Percentiles rank a stretch among this genome's conserved stretches.
Evolutionary conservation across 92 coral and sea anemone genomes (phyloP).

Genomic region (Porites rus): DNA sequence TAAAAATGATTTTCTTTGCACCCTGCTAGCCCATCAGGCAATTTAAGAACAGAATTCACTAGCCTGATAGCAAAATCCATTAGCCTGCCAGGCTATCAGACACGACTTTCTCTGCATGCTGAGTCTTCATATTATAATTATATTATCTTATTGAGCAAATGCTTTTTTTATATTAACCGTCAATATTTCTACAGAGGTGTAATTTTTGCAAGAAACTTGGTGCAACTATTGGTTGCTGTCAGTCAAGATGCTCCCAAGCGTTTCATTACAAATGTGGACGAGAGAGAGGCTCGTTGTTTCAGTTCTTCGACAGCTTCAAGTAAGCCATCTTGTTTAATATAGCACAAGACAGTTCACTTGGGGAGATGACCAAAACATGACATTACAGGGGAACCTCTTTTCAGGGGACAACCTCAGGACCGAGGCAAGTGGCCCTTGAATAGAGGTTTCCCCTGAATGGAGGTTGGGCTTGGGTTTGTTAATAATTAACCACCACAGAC

Average conservation of each 20-base stretch:
- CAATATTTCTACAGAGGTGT: conserved; percentile 61
- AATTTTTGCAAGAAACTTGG: conserved; percentile 67
- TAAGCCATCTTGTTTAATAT: conserved; percentile 38
- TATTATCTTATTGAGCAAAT: not conserved
- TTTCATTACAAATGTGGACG: conserved; percentile 87
- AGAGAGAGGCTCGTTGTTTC: conserved; percentile 71
- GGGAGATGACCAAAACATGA: not conserved
- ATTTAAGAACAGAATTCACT: too few relatives aligned
- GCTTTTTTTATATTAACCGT: not conserved
- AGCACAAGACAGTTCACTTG: not conserved
- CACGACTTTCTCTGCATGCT: too few relatives aligned
- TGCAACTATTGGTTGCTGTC: conserved; percentile 88
- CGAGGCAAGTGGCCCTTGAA: too few relatives aligned
- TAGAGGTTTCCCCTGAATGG: too few relatives aligned
- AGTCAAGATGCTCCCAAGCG: conserved; percentile 50
- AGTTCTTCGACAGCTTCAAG: conserved; percentile 88
- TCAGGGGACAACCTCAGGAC: too few relatives aligned
- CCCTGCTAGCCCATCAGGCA: too few relatives aligned
- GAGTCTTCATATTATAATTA: not conserved
- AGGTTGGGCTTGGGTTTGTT: too few relatives aligned
- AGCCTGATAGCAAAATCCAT: too few relatives aligned
- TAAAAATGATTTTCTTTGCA: too few relatives aligned
- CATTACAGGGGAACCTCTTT: too few relatives aligned
- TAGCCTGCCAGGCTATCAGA: too few relatives aligned
- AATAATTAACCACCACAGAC: too few relatives aligned